These are phyloP conservation scores for Drosophila ananassae DNA, from an alignment of 1,140 invertebrate genomes.

Conservation along the genomic window DNA sequence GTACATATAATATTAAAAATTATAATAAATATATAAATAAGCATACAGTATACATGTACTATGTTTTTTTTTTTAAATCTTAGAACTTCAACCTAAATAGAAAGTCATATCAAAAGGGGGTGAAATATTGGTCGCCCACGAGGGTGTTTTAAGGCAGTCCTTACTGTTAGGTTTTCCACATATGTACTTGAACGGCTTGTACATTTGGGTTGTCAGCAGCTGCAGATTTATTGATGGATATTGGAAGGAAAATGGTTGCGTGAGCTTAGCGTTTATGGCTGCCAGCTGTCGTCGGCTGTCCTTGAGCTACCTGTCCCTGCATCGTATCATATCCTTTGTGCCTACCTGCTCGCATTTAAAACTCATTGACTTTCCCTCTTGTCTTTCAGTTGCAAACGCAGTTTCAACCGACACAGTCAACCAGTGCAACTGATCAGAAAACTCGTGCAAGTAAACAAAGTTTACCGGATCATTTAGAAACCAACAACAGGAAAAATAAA, in stretches of 20 bases:
- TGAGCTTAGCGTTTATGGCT: constrained; percentile 54
- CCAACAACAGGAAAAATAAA: not conserved
- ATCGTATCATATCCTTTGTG: constrained; percentile 6
- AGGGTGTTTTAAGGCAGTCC: constrained; percentile 2
- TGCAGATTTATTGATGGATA: constrained; percentile 48
- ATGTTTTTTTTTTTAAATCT: too few relatives aligned
- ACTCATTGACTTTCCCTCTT: constrained; percentile 39
- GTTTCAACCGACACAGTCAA: constrained; percentile 34
- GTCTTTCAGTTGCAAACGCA: constrained; percentile 63
- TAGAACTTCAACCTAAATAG: not conserved
- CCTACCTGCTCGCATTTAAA: constrained; percentile 63
- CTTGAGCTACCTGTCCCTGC: constrained; percentile 35
- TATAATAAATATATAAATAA: too few relatives aligned
- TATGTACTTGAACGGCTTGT: not conserved
- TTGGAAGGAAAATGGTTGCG: constrained; percentile 17
- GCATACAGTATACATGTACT: too few relatives aligned
- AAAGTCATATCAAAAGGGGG: not conserved
- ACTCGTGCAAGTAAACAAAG: constrained; percentile 3
- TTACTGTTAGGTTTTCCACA: constrained; percentile 8
- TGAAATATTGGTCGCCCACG: not conserved
- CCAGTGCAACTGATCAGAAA: constrained; percentile 14
- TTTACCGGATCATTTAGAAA: not conserved
- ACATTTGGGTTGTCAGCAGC: constrained; percentile 11
- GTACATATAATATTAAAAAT: too few relatives aligned
- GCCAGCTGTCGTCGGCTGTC: constrained; percentile 47